Percentiles rank a stretch among this genome's conserved stretches.
These are phyloP conservation scores for Caenorhabditis uteleia DNA, from an alignment of 2,888 invertebrate genomes.

Conservation along the genomic window DNA sequence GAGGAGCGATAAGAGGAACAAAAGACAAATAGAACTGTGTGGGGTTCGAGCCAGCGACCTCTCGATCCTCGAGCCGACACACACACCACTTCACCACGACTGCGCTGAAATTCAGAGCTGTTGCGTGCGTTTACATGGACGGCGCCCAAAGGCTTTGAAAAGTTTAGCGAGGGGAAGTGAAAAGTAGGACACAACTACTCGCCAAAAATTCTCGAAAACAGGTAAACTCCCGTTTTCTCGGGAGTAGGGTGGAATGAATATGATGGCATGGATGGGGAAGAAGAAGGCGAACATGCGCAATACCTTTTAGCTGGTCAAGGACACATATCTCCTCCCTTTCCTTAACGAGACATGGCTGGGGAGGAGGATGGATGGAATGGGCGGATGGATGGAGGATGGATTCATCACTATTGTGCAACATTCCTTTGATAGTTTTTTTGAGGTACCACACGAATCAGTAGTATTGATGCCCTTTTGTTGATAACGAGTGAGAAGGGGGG, in stretches of 20 bases:
- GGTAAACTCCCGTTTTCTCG: background rate
- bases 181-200: background rate
- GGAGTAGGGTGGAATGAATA: background rate
- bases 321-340: slow-evolving; percentile 4
- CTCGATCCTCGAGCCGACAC: too few species aligned
- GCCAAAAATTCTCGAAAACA: background rate
- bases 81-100: too few species aligned
- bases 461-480: too few species aligned
- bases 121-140: background rate
- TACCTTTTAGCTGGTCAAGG: slow-evolving; percentile 43
- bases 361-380: too few species aligned
- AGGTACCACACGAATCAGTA: too few species aligned
- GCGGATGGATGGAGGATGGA: background rate
- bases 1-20: too few species aligned
- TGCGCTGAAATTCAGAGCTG: too few species aligned
- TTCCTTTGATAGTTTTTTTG: too few species aligned
- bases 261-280: slow-evolving; percentile 1
- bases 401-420: too few species aligned
- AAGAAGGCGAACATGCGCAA: slow-evolving; percentile 30
- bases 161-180: background rate
- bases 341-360: background rate
- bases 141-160: background rate
- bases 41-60: too few species aligned
- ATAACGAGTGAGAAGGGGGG: too few species aligned
- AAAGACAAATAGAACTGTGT: too few species aligned